These are phyloP conservation scores for Pseudolycoriella hygida DNA, from an alignment of 2,888 invertebrate genomes.

Conservation along the genomic window DNA sequence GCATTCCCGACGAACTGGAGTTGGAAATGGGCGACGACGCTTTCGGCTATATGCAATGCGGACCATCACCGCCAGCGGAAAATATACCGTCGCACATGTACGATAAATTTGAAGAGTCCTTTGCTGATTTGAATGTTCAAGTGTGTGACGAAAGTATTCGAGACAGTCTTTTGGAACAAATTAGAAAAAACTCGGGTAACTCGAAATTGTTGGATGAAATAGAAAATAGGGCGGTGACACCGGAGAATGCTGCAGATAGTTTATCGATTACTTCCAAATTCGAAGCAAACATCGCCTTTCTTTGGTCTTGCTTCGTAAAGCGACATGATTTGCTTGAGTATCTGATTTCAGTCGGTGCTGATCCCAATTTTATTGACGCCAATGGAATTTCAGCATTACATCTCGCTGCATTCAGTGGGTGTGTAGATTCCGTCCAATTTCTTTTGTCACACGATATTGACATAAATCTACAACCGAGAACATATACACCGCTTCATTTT, in stretches of 20 bases:
- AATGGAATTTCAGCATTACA: slow-evolving; percentile 60
- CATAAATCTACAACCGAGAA: slow-evolving; percentile 48
- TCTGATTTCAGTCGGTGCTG: slow-evolving; percentile 48
- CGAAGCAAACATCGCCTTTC: slow-evolving; percentile 51
- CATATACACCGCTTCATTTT: slow-evolving; percentile 71
- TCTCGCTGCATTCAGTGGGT: slow-evolving; percentile 63
- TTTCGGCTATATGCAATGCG: slow-evolving; percentile 62
- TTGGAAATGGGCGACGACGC: slow-evolving; percentile 26
- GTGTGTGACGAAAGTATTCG: slow-evolving; percentile 57
- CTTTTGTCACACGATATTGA: slow-evolving; percentile 49
- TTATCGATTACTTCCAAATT: slow-evolving; percentile 40
- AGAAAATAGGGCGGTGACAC: too few species aligned
- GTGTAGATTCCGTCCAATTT: slow-evolving; percentile 47
- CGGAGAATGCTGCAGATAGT: slow-evolving; percentile 34
- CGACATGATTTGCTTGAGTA: slow-evolving; percentile 45
- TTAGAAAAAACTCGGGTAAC: slow-evolving; percentile 49
- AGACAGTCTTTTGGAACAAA: slow-evolving; percentile 55
- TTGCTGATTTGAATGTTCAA: slow-evolving; percentile 49
- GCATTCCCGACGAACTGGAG: too few species aligned
- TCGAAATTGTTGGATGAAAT: slow-evolving; percentile 53
- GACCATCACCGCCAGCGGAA: slow-evolving; percentile 63
- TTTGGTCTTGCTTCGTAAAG: slow-evolving; percentile 59
- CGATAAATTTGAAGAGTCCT: slow-evolving; percentile 61
- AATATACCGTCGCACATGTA: slow-evolving; percentile 58
- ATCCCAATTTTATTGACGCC: slow-evolving; percentile 50